phyloP scores from a whole-genome alignment of 2,113 vertebrate species.

The Calidris pygmaea region DNA sequence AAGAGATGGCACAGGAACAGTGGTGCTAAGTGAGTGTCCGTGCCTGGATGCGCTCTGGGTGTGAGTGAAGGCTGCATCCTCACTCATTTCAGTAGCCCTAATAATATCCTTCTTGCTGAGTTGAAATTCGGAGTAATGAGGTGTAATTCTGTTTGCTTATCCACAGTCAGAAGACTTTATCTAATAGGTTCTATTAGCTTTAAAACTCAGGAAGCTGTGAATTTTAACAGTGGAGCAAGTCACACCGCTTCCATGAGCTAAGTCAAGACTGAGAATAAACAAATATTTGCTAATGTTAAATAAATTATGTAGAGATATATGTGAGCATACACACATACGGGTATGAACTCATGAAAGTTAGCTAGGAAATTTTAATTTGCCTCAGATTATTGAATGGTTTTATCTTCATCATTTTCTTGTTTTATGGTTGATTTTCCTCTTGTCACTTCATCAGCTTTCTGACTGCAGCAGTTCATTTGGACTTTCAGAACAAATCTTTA shows the following conservation, averaged over 20 bases:
- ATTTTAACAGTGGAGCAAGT: not conserved
- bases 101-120: not conserved
- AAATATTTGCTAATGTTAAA: not conserved
- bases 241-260: not conserved
- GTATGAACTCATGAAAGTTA: not conserved
- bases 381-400: not conserved
- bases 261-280: not conserved
- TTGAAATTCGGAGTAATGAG: not conserved
- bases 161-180: not conserved
- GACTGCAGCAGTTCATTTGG: not conserved
- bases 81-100: not conserved
- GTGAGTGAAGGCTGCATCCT: fast-evolving
- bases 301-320: not conserved
- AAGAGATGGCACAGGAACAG: not conserved
- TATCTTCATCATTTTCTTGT: not conserved
- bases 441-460: not conserved
- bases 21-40: not conserved
- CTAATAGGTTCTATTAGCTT: not conserved
- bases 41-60: not conserved
- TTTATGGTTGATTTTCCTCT: not conserved
- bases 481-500: not conserved
- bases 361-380: not conserved
- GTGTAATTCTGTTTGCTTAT: not conserved
- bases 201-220: not conserved
- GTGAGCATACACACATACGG: not conserved